These are phyloP conservation scores for Centropus unirufus DNA, from an alignment of 2,113 vertebrate genomes.

Conservation along the genomic window DNA sequence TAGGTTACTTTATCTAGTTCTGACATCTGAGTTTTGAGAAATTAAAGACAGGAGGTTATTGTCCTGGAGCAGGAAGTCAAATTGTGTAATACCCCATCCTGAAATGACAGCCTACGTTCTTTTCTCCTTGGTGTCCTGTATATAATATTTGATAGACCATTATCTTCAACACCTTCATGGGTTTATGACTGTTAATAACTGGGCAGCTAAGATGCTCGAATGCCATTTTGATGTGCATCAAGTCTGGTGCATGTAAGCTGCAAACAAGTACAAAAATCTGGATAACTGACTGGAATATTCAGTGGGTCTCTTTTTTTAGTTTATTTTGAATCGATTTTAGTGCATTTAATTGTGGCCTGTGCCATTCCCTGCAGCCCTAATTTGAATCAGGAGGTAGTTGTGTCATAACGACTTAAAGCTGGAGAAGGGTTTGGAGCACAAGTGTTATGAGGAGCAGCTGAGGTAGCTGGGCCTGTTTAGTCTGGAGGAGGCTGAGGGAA, in stretches of 20 bases:
- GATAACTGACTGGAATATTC: neutral
- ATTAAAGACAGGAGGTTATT: neutral
- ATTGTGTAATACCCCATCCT: neutral
- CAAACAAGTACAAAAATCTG: neutral
- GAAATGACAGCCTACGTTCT: neutral
- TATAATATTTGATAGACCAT: neutral
- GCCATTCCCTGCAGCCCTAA: neutral
- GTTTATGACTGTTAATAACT: neutral
- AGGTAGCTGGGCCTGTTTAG: too few relatives aligned
- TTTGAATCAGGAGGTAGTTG: neutral
- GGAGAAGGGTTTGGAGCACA: too few relatives aligned
- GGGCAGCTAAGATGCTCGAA: neutral
- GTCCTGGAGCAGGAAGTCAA: neutral
- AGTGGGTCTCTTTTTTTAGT: neutral
- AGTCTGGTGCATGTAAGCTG: neutral
- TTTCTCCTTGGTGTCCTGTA: neutral
- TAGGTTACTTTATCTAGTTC: neutral
- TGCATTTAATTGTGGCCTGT: neutral
- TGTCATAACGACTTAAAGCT: neutral
- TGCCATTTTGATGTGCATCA: neutral
- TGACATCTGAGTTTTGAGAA: conserved; percentile 11
- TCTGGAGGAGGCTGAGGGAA: too few relatives aligned
- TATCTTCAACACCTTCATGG: neutral
- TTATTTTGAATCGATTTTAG: neutral
- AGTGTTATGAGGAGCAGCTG: too few relatives aligned